A percentile compares a stretch with the other conserved stretches of the same genome.
These are phyloP conservation scores for Campylorhamphus procurvoides DNA, from an alignment of 2,113 vertebrate species.

Conservation along the genomic window DNA sequence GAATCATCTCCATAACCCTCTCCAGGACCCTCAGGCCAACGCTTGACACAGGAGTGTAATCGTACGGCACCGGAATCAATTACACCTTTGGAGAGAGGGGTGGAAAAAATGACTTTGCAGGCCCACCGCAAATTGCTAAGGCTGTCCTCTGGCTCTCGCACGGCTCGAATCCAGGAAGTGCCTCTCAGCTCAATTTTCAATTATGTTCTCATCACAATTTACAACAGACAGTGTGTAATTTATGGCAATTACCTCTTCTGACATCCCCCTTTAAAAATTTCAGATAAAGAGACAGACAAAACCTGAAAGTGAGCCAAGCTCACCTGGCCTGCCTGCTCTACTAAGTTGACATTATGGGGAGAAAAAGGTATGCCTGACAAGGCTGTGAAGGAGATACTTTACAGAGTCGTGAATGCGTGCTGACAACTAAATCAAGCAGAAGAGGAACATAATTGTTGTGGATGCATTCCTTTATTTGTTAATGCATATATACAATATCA, in stretches of 20 bases:
- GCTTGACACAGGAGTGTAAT: constrained; percentile 14
- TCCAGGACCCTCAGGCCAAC: constrained; percentile 53
- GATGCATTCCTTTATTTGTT: constrained; percentile 64
- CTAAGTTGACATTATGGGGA: constrained; percentile 28
- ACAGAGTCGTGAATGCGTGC: constrained; percentile 46
- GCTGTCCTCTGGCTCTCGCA: constrained; percentile 27
- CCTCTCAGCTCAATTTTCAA: constrained; percentile 64
- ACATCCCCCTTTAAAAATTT: constrained; percentile 59
- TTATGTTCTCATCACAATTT: constrained; percentile 62
- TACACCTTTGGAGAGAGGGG: constrained; percentile 33
- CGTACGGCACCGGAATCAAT: constrained; percentile 14
- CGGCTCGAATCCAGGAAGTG: constrained; percentile 29
- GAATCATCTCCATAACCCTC: constrained; percentile 48
- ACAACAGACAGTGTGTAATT: constrained; percentile 71
- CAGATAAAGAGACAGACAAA: constrained; percentile 67
- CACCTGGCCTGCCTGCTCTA: constrained; percentile 60
- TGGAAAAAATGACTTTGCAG: constrained; percentile 7
- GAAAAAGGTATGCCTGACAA: constrained; percentile 32
- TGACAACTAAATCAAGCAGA: constrained; percentile 75
- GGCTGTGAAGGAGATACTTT: constrained; percentile 61
- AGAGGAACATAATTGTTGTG: constrained; percentile 62
- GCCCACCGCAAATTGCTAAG: background rate
- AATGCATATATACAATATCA: constrained; percentile 61
- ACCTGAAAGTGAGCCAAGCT: constrained; percentile 64
- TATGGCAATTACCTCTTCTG: constrained; percentile 66